These are phyloP conservation scores for Micromussa lordhowensis DNA, from an alignment of 92 coral and sea anemone species.

Conservation along the genomic window DNA sequence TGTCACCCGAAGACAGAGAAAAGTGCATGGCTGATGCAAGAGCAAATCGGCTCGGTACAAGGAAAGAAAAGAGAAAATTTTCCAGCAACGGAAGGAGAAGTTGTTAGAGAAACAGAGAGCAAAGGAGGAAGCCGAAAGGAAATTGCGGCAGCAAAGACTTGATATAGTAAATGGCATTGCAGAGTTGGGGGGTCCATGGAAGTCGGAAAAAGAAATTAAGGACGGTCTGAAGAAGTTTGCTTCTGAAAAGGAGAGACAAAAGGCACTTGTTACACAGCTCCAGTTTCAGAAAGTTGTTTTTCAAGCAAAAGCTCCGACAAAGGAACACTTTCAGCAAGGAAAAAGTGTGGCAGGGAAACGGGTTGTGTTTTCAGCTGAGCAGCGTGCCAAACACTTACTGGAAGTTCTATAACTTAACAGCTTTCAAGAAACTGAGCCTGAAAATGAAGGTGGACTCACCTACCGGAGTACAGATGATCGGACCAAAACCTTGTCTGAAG, in stretches of 20 bases:
- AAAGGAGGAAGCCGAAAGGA: conserved; percentile 42
- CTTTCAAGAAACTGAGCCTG: conserved; percentile 13
- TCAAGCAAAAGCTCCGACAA: conserved; percentile 29
- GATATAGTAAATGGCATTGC: conserved; percentile 25
- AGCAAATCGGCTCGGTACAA: conserved; percentile 22
- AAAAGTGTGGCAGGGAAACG: conserved; percentile 10
- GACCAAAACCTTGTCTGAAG: conserved; percentile 35
- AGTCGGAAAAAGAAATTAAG: conserved; percentile 24
- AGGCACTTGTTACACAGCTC: conserved; percentile 29
- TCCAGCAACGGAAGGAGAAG: conserved; percentile 45
- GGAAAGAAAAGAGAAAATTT: conserved; percentile 38
- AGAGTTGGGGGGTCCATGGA: conserved; percentile 51
- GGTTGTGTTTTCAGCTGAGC: conserved; percentile 33
- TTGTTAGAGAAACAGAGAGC: conserved; percentile 42
- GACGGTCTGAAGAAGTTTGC: conserved; percentile 35
- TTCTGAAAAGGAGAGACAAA: conserved; percentile 42
- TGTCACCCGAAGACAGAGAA: conserved; percentile 42
- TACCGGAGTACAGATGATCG: conserved; percentile 24
- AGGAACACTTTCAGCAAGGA: conserved; percentile 52
- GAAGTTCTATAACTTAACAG: neutral
- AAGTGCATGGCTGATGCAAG: conserved; percentile 26
- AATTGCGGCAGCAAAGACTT: conserved; percentile 35
- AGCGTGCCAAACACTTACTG: conserved; percentile 30
- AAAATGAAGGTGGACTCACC: conserved; percentile 23
- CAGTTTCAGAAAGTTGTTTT: conserved; percentile 10